Base-by-base conservation (phyloP, 2,888 invertebrate species). In the Lottia gigantea region DNA sequence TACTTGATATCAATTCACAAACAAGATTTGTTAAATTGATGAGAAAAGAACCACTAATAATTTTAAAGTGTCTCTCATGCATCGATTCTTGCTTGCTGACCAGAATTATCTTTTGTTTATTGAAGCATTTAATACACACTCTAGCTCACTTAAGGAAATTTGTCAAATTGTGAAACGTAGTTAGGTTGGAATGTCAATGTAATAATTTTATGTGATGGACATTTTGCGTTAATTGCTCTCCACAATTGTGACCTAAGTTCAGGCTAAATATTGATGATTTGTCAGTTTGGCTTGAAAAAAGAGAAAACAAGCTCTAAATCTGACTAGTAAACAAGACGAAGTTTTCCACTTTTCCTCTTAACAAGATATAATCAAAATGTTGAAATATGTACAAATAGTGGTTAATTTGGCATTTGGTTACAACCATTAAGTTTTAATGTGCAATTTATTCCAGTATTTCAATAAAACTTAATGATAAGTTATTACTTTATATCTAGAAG, bases 51-150 rank as follows among this genome's bases (percentile, higher is more conserved):
- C 55, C 55, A 55, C 19, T 55, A 55, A 55, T 55, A 55, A 23
- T 55, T 55, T 23, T 23, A 19, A 55, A 55, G 55, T 55, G 55
- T 55, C 55, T 55, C 55, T 55, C 19, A 55, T 55, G 55, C 55
- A 55, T 55, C 55, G 55, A 55, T 55, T 55, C 19, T 19, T 55
- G 55, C 14, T 55, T 55, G 19, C 23, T 14, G 19, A 23, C 23
- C 55, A 55, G 23, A 23, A 23, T 23, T 23, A 12, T 19, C 19
- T 23, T 55, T 55, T 55, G 55, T 55, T 55, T 55, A 55, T 55
- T 55, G 55, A 55, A 23, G 55, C 55, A 55, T 55, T 55, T 55
- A 55, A 55, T 55, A 55, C 55, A 55, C 55, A 55, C 55, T 55
- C 14, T 23, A 55, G 23, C 55, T 55, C 55, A 23, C 55, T 55